Evolutionary conservation across 2,888 invertebrate species (phyloP), one percentile per base, ranked within the genome.

Genomic region (Leucoptera coffeella): DNA sequence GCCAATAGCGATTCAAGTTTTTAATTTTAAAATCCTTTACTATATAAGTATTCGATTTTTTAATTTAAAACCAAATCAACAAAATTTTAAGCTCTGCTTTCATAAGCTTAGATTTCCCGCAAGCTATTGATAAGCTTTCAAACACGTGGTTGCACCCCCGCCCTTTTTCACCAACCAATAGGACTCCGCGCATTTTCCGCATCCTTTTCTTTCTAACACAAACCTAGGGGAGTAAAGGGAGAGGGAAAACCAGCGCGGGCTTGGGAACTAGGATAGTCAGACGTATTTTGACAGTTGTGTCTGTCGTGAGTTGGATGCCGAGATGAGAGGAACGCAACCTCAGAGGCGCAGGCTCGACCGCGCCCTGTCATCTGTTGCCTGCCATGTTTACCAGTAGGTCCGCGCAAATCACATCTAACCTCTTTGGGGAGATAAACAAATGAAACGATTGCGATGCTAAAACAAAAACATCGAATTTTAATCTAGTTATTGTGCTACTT

Each of bases 291-390:
- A 11, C 26, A 14, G 19, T 14, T 14, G 25, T 14, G 25, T 11
- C 19, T 17, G 22, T 19, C 29, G 24, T 9, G 25, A 14, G 15
- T 15, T n/a, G 17, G 11, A 11, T 10, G 26, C 14, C 11, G 29
- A 22, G 29, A 22, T 42, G 40, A 42, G 43, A 39, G 60, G 62
- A 64, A 64, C 64, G 65, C 61, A n/a, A 58, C 52, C 38, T 22
- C n/a, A 10, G 23, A 4, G 11, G 26, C 55, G 58, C 15, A 46
- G 17, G 32, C 26, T 42, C 53, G 56, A 59, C 58, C 59, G 61
- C 60, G 61, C 61, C 56, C 51, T 52, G 50, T 64, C 67, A 67
- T 64, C 65, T 65, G 65, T 64, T 67, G 62, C 61, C 56, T 62
- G 65, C 64, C 64, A 67, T 69, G 67, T 64, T 65, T 65, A 67